Evolutionary conservation across 2,888 invertebrate species (phyloP).

Genomic region (Notocelia uddmanniana): DNA sequence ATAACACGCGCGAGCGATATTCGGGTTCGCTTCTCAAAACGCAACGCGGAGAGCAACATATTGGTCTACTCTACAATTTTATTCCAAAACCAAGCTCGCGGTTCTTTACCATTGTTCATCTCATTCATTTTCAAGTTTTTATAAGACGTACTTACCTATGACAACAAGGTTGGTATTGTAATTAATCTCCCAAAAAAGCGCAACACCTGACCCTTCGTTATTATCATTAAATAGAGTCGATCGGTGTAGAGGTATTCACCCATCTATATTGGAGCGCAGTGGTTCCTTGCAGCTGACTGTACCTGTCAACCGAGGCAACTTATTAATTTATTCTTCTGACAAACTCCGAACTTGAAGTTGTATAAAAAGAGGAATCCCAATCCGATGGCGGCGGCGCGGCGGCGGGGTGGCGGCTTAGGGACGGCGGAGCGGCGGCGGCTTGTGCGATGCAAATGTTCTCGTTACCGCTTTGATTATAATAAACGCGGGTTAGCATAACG

Average conservation of each 20-base stretch:
- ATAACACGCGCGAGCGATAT: too few relatives aligned
- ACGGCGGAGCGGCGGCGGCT: slow-evolving; percentile 3
- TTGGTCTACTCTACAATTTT: too few relatives aligned
- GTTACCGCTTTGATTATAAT: slow-evolving; percentile 65
- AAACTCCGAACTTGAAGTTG: neutral
- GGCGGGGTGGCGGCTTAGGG: neutral
- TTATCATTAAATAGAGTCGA: neutral
- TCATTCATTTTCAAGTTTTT: too few relatives aligned
- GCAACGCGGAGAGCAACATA: too few relatives aligned
- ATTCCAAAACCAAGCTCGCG: too few relatives aligned
- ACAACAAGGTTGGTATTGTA: too few relatives aligned
- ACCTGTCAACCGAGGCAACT: neutral
- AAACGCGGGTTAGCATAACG: slow-evolving; percentile 55
- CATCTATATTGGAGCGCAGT: too few relatives aligned
- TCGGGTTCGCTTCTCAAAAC: too few relatives aligned
- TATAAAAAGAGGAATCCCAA: neutral
- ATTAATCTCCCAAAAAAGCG: too few relatives aligned
- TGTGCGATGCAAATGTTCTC: slow-evolving; percentile 57
- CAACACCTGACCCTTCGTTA: too few relatives aligned
- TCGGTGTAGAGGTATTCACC: neutral
- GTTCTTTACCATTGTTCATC: too few relatives aligned
- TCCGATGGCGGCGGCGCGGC: neutral
- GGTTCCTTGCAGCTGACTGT: neutral
- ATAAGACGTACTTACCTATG: too few relatives aligned
- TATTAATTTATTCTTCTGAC: slow-evolving; percentile 9